Evolutionary conservation across 2,888 invertebrate genomes (phyloP).

Genomic region (Iselma pallidipennis): DNA sequence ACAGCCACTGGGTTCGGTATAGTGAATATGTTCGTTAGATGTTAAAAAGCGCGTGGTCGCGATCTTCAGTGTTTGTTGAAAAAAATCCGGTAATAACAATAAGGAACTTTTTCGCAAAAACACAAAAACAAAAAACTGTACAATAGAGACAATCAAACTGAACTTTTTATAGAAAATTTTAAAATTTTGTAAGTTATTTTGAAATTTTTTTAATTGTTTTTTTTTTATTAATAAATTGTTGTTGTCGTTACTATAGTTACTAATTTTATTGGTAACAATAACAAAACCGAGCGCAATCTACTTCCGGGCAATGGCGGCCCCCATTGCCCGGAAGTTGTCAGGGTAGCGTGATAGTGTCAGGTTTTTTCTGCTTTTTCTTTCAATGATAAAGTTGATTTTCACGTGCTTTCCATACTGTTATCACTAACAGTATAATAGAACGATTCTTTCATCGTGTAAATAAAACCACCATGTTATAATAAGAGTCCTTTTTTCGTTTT

Average conservation of each 20-base stretch:
- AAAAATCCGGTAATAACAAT: neutral
- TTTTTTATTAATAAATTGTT: too few species aligned
- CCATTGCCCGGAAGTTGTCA: neutral
- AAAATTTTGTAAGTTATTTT: neutral
- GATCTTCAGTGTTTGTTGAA: neutral
- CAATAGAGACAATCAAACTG: too few species aligned
- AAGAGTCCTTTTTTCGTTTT: too few species aligned
- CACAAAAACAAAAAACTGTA: too few species aligned
- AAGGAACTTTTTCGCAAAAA: too few species aligned
- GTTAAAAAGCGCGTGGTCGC: neutral
- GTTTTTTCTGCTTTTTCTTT: neutral
- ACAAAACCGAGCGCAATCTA: neutral
- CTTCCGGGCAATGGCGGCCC: neutral
- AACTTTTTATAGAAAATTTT: too few species aligned
- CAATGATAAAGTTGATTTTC: neutral
- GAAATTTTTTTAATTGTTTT: too few species aligned
- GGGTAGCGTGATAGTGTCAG: neutral
- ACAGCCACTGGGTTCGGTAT: conserved; percentile 14
- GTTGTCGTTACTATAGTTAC: neutral
- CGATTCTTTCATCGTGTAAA: too few species aligned
- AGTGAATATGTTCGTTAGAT: neutral
- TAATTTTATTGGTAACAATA: neutral
- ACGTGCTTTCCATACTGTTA: neutral
- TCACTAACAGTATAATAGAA: neutral
- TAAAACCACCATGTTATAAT: too few species aligned